Evolutionary conservation across 2,113 vertebrate species (phyloP).

Genomic region (Climacteris rufus): DNA sequence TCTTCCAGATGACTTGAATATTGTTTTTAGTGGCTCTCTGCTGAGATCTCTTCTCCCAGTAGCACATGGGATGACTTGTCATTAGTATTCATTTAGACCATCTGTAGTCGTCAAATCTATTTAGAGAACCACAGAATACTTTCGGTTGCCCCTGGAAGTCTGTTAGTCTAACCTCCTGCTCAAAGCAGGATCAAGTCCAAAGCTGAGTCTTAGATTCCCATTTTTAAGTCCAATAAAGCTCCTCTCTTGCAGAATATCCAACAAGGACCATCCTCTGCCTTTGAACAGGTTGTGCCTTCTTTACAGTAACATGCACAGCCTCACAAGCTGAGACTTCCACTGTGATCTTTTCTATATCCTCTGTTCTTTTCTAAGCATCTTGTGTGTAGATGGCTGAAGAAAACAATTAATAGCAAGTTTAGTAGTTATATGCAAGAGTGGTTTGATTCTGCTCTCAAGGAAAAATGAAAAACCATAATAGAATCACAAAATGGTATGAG

Average conservation of each 20-base stretch:
- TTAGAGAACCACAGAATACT: not conserved
- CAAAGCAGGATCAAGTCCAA: not conserved
- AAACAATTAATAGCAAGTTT: not conserved
- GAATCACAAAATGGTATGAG: not conserved
- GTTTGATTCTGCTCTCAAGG: not conserved
- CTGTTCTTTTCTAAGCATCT: not conserved
- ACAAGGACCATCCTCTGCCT: not conserved
- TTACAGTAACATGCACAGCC: not conserved
- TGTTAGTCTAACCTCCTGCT: not conserved
- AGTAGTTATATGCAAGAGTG: not conserved
- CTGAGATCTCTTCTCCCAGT: not conserved
- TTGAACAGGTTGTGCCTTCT: not conserved
- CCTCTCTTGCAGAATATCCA: not conserved
- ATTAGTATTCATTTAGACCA: not conserved
- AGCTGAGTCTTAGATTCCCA: not conserved
- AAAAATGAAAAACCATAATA: not conserved
- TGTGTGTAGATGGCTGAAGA: not conserved
- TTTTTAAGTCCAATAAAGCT: not conserved
- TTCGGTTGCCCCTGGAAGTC: not conserved
- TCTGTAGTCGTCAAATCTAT: not conserved
- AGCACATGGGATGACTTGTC: not conserved
- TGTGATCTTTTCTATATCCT: not conserved
- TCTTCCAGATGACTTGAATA: not conserved
- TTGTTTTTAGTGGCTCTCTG: not conserved
- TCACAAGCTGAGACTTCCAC: not conserved